Evolutionary conservation across 1,140 invertebrate genomes (phyloP).

Genomic region (Phymastichus coffea): DNA sequence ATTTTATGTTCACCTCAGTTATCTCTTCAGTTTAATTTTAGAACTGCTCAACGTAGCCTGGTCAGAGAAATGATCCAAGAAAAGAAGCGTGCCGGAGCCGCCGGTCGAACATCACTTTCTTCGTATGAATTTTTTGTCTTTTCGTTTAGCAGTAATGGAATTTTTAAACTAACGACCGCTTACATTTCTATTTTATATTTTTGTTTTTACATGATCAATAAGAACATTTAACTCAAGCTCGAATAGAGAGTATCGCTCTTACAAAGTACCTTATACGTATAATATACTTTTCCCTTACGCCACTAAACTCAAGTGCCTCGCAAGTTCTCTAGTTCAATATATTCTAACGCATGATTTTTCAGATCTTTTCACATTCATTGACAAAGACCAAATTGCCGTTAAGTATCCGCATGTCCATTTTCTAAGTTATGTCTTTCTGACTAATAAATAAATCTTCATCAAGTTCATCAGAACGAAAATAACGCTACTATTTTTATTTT

Average conservation of each 20-base stretch:
- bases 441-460: neutral
- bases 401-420: too few species aligned
- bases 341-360: too few species aligned
- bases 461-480: neutral
- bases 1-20: too few species aligned
- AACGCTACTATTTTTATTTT: neutral
- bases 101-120: neutral
- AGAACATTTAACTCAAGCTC: constrained; percentile 33
- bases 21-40: too few species aligned
- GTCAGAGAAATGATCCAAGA: too few species aligned
- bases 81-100: neutral
- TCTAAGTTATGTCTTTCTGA: too few species aligned
- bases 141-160: neutral
- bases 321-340: too few species aligned
- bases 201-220: neutral
- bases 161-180: neutral
- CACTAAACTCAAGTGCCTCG: neutral
- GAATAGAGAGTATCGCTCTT: constrained; percentile 31
- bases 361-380: too few species aligned
- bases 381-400: too few species aligned
- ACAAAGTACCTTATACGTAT: constrained; percentile 19
- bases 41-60: too few species aligned
- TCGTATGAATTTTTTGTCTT: neutral
- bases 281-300: neutral
- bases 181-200: neutral